Evolutionary conservation across 2,797 vertebrate species (phyloP).

Genomic region (Dermochelys coriacea): DNA sequence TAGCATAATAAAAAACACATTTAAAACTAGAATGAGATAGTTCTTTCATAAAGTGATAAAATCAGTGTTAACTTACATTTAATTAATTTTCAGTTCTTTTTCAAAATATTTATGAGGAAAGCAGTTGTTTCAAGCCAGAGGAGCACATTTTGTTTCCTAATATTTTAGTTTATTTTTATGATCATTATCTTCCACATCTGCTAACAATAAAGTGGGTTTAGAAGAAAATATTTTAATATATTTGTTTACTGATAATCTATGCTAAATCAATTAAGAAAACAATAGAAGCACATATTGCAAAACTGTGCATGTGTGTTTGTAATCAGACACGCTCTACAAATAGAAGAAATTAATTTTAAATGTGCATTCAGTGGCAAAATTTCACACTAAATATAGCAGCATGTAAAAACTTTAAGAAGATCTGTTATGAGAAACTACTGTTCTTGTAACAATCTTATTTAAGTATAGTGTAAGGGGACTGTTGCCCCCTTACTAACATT

Average conservation of each 20-base stretch:
- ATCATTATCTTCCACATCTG: neutral
- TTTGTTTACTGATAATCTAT: neutral
- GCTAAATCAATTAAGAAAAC: neutral
- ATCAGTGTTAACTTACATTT: neutral
- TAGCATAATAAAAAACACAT: neutral
- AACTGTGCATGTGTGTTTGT: neutral
- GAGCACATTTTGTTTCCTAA: neutral
- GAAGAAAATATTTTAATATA: constrained; percentile 11
- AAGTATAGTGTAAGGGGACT: neutral
- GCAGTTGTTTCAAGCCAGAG: neutral
- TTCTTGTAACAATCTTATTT: constrained; percentile 34
- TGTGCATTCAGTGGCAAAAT: constrained; percentile 13
- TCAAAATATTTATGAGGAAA: neutral
- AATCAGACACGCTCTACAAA: neutral
- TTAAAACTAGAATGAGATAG: neutral
- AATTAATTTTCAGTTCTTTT: neutral
- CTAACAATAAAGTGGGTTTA: constrained; percentile 27
- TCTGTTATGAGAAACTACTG: constrained; percentile 10
- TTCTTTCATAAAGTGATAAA: neutral
- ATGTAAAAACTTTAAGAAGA: constrained; percentile 44
- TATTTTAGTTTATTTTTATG: neutral
- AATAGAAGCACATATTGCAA: neutral
- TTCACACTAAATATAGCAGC: constrained; percentile 22
- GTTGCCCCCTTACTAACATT: too few relatives aligned
- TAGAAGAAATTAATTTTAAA: constrained; percentile 6